Percentiles rank a stretch among this genome's conserved stretches.
Evolutionary conservation across 2,797 vertebrate species (phyloP).

Genomic region (Myripristis jacobus): DNA sequence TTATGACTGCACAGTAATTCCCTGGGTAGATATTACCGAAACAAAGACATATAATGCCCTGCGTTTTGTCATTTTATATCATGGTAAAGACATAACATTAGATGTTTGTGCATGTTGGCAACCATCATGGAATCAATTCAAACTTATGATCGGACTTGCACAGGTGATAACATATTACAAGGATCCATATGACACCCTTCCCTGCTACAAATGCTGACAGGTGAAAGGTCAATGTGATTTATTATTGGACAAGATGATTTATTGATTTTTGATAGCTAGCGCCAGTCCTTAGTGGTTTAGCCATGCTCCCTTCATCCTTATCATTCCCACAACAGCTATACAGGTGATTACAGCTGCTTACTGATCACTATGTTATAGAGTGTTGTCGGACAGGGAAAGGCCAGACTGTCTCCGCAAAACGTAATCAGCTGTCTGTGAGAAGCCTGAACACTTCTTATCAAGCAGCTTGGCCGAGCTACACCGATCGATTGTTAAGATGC

Average conservation of each 20-base stretch:
- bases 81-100: neutral
- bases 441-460: conserved; percentile 63
- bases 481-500: conserved; percentile 61
- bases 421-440: conserved; percentile 65
- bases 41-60: neutral
- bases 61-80: conserved; percentile 4
- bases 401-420: conserved; percentile 48
- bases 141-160: conserved; percentile 10
- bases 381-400: conserved; percentile 57
- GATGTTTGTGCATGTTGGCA: conserved; percentile 1
- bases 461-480: conserved; percentile 47
- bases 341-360: conserved; percentile 64
- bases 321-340: conserved; percentile 61
- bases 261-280: conserved; percentile 58
- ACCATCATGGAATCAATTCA: neutral
- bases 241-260: conserved; percentile 62
- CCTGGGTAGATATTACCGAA: neutral
- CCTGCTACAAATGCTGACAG: conserved; percentile 51
- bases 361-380: conserved; percentile 61
- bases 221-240: conserved; percentile 55
- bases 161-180: conserved; percentile 36
- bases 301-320: conserved; percentile 57
- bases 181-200: conserved; percentile 5
- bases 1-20: conserved; percentile 57
- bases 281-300: conserved; percentile 34